These are phyloP conservation scores for Thaleichthys pacificus DNA, from an alignment of 2,797 vertebrate species.

Conservation along the genomic window DNA sequence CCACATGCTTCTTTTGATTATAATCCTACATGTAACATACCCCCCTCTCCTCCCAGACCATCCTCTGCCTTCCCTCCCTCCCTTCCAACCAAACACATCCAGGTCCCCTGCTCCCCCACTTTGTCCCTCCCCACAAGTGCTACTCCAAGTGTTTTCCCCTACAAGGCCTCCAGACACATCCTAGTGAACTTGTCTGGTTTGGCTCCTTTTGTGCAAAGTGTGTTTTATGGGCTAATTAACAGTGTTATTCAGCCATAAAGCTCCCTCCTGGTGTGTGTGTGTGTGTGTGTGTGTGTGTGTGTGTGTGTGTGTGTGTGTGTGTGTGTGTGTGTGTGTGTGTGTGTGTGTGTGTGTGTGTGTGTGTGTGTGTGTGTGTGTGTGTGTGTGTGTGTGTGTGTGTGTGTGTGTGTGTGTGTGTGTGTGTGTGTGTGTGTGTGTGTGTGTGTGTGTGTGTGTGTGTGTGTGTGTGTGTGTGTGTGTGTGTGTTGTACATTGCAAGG, in stretches of 20 bases:
- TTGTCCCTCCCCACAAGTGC: no score
- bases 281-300: constrained; percentile 6
- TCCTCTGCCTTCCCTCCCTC: no score
- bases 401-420: constrained; percentile 1
- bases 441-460: not conserved
- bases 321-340: constrained; percentile 7
- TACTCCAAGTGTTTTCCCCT: no score
- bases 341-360: not conserved
- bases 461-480: constrained; percentile 6
- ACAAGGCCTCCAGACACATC: no score
- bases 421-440: constrained; percentile 8
- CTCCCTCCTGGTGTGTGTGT: not conserved
- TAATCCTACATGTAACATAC: no score
- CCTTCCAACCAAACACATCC: no score
- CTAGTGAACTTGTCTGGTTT: no score
- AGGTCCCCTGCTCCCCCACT: no score
- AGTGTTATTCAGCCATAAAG: constrained; percentile 5
- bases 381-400: not conserved
- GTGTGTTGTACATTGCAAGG: not conserved
- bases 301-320: not conserved
- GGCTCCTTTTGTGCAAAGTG: not conserved
- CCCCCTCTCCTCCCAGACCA: no score
- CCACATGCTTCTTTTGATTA: no score
- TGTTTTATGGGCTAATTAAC: not conserved
- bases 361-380: constrained; percentile 1